A percentile compares a stretch with the other conserved stretches of the same genome.
These are phyloP conservation scores for Siphonodentalium dalli DNA, from an alignment of 2,888 invertebrate species.

Conservation along the genomic window DNA sequence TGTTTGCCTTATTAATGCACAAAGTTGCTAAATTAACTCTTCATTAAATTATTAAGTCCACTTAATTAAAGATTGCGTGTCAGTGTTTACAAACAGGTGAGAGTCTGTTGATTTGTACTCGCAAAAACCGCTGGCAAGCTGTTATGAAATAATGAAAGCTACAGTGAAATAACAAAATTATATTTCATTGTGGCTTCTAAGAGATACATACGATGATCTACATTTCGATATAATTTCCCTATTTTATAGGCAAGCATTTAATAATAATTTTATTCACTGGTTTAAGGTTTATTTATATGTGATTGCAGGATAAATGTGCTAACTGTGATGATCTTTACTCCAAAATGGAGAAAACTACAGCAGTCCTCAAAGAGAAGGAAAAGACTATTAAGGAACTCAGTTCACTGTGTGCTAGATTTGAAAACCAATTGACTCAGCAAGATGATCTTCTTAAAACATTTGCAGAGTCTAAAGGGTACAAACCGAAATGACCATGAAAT, in stretches of 20 bases:
- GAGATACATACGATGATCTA: neutral
- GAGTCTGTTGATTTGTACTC: no score
- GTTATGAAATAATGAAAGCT: no score
- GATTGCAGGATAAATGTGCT: slow-evolving; percentile 41
- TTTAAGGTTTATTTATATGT: slow-evolving; percentile 4
- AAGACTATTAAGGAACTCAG: slow-evolving; percentile 46
- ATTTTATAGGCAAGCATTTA: no score
- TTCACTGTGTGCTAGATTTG: slow-evolving; percentile 42
- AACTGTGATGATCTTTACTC: slow-evolving; percentile 44
- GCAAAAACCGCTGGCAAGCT: no score
- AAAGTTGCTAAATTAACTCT: no score
- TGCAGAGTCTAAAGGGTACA: slow-evolving; percentile 45
- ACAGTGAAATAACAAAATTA: no score
- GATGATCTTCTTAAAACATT: slow-evolving; percentile 48
- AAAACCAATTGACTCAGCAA: slow-evolving; percentile 50
- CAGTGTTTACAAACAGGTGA: no score
- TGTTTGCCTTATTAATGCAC: no score
- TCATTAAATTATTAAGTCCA: no score
- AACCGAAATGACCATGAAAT: no score
- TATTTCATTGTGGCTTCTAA: neutral
- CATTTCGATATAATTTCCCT: no score
- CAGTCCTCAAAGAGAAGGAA: slow-evolving; percentile 45
- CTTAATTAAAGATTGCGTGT: no score
- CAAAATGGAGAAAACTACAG: slow-evolving; percentile 40
- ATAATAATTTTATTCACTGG: neutral